These are phyloP conservation scores for Allygus modestus DNA, from an alignment of 2,888 invertebrate species.

Conservation along the genomic window DNA sequence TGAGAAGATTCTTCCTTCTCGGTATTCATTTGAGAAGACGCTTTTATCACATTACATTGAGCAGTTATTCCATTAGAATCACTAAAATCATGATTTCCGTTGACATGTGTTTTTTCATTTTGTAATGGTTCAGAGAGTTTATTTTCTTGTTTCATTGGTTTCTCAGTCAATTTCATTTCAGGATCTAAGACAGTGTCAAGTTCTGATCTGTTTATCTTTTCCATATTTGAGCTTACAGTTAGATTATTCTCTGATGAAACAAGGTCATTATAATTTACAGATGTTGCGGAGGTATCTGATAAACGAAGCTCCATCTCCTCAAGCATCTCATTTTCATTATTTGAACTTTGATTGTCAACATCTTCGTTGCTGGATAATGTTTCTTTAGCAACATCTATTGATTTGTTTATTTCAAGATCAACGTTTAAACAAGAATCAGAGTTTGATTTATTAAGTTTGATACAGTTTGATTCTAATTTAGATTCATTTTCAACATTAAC, in stretches of 20 bases:
- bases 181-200: neutral
- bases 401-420: neutral
- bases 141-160: neutral
- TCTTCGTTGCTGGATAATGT: too few relatives aligned
- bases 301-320: slow-evolving; percentile 1
- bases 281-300: slow-evolving; percentile 3
- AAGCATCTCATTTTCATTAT: neutral
- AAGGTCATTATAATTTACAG: neutral
- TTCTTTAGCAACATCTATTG: neutral
- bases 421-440: too few relatives aligned
- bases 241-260: neutral
- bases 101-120: neutral
- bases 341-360: neutral
- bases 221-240: neutral
- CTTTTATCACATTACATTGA: neutral
- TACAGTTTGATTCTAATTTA: too few relatives aligned
- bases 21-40: neutral
- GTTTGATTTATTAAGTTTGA: too few relatives aligned
- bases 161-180: neutral
- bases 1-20: neutral
- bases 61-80: neutral
- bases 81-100: neutral
- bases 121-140: neutral
- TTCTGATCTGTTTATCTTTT: neutral
- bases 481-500: neutral